phyloP scores from a whole-genome alignment of 2,888 invertebrate genomes.

The Busseola fusca region DNA sequence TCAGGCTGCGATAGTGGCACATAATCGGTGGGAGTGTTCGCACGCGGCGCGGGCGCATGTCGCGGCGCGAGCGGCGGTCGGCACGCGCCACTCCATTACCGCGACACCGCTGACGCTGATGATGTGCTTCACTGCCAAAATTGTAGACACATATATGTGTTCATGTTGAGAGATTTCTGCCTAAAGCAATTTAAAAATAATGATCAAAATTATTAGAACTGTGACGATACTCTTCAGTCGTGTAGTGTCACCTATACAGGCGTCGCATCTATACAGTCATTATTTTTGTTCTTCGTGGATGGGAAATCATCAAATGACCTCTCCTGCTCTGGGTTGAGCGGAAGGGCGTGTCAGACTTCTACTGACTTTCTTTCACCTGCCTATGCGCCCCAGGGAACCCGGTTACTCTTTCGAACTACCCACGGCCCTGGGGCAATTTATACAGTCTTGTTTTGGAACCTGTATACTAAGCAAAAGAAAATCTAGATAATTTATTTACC shows the following conservation, averaged over 20 bases:
- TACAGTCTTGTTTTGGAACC: neutral
- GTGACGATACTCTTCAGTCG: neutral
- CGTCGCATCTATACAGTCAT: no score
- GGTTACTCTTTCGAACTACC: no score
- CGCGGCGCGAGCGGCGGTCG: constrained; percentile 64
- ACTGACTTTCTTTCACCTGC: no score
- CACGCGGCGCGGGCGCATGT: constrained; percentile 68
- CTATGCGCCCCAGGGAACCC: no score
- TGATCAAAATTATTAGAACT: neutral
- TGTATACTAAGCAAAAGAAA: neutral
- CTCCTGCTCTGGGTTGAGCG: no score
- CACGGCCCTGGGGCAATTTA: no score
- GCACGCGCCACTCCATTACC: constrained; percentile 84
- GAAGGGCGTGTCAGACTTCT: no score
- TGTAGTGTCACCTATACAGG: neutral
- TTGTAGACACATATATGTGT: constrained; percentile 34
- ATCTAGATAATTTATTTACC: neutral
- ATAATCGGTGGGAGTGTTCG: constrained; percentile 86
- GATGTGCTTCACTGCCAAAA: constrained; percentile 69
- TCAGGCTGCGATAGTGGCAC: constrained; percentile 76
- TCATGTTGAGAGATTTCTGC: constrained; percentile 22
- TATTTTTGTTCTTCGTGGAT: no score
- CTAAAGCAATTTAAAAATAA: constrained; percentile 3
- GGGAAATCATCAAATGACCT: no score
- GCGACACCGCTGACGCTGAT: constrained; percentile 73